These are phyloP conservation scores for Chromobotia macracanthus DNA, from an alignment of 2,797 vertebrate genomes.

Conservation along the genomic window DNA sequence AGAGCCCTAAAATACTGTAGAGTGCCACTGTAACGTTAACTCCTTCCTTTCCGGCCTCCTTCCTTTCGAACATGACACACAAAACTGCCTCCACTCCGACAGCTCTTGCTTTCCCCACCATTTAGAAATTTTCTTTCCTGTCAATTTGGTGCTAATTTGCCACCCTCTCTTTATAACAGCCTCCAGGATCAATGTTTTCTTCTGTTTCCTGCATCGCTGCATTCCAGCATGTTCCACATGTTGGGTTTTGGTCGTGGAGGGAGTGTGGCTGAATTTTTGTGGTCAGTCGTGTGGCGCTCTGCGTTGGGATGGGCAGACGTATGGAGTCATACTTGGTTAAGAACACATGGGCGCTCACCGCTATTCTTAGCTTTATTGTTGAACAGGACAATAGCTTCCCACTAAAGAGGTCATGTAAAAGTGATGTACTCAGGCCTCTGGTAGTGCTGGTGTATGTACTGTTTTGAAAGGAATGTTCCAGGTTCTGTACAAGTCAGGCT, in stretches of 20 bases:
- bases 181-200: constrained; percentile 33
- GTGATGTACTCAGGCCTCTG: not conserved
- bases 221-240: constrained; percentile 30
- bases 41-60: constrained; percentile 14
- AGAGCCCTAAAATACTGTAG: constrained; percentile 49
- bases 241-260: constrained; percentile 40
- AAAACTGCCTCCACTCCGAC: constrained; percentile 56
- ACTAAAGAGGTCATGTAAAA: constrained; percentile 37
- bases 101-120: constrained; percentile 62
- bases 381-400: constrained; percentile 25
- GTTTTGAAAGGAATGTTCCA: not conserved
- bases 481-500: not conserved
- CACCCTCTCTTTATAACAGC: constrained; percentile 29
- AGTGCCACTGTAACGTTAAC: constrained; percentile 55
- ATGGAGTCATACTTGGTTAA: constrained; percentile 29
- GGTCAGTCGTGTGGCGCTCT: constrained; percentile 27
- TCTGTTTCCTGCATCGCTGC: constrained; percentile 12
- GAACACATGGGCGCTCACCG: constrained; percentile 8
- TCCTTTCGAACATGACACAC: constrained; percentile 58
- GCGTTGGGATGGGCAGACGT: constrained; percentile 14
- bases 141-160: constrained; percentile 55
- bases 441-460: not conserved
- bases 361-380: constrained; percentile 10
- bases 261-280: constrained; percentile 39
- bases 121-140: constrained; percentile 32